These are phyloP conservation scores for Camarhynchus parvulus DNA, from an alignment of 2,113 vertebrate genomes.

Conservation along the genomic window DNA sequence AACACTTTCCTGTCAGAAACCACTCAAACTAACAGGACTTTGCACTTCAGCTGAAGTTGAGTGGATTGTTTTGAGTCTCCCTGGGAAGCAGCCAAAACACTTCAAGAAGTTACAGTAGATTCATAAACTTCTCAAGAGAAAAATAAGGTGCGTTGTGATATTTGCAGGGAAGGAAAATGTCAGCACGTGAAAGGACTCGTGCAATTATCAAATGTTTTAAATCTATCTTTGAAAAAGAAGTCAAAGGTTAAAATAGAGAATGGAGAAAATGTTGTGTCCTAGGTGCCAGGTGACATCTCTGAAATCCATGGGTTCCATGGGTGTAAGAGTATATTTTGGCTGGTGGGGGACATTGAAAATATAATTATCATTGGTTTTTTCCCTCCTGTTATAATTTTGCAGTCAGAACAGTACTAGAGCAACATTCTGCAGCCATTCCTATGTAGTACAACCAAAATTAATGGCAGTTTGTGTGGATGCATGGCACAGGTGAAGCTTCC, in stretches of 20 bases:
- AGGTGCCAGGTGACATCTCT: neutral
- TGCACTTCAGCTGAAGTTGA: neutral
- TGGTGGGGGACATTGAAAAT: neutral
- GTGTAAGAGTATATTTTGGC: neutral
- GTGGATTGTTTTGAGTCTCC: neutral
- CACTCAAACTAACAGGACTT: neutral
- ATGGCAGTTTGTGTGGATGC: neutral
- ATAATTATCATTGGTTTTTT: neutral
- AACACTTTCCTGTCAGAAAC: neutral
- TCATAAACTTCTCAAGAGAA: neutral
- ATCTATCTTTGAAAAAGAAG: neutral
- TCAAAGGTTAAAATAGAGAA: neutral
- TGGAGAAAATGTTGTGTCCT: accelerated
- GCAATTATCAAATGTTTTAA: neutral
- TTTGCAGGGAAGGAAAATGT: neutral
- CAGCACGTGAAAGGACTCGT: neutral
- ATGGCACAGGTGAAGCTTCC: neutral
- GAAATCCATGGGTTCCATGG: neutral
- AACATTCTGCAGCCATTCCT: neutral
- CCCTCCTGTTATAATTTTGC: neutral
- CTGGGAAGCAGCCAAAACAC: neutral
- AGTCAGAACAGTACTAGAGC: neutral
- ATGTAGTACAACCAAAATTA: neutral
- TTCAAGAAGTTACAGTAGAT: constrained; percentile 6
- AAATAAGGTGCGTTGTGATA: neutral